Conservation (phyloP, 2,797 vertebrate species). For the Lacerta viridis region DNA sequence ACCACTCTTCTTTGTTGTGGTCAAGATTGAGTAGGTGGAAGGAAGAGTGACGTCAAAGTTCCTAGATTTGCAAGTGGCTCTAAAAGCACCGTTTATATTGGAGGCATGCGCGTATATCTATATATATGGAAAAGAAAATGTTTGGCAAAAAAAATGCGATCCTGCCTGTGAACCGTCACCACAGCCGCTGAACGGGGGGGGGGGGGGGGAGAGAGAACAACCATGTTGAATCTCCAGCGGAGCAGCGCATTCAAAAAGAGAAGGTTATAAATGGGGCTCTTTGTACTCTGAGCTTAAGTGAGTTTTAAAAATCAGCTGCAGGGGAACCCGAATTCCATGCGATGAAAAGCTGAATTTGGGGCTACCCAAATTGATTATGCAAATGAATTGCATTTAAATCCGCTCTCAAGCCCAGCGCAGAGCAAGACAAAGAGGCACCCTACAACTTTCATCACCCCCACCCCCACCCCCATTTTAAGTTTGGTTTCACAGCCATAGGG, state of each 20-base stretch:
- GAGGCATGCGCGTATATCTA: conserved; percentile 8
- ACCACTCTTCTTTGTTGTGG: conserved; percentile 41
- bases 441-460: too few relatives aligned
- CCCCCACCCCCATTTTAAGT: too few relatives aligned
- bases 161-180: conserved; percentile 62
- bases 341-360: neutral
- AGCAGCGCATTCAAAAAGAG: conserved; percentile 23
- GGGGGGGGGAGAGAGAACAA: too few relatives aligned
- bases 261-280: conserved; percentile 48
- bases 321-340: neutral
- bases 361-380: neutral
- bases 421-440: neutral
- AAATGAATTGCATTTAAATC: neutral
- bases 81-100: conserved; percentile 63
- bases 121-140: too few relatives aligned
- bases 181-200: conserved; percentile 49
- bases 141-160: neutral
- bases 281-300: conserved; percentile 28
- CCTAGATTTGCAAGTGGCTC: conserved; percentile 64
- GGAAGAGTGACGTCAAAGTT: conserved; percentile 50
- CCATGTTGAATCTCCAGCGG: conserved; percentile 44
- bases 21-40: conserved; percentile 44
- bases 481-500: neutral
- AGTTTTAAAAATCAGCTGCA: neutral
- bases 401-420: neutral